phyloP scores from a whole-genome alignment of 1,140 invertebrate species.

The Aradophagus sp. region DNA sequence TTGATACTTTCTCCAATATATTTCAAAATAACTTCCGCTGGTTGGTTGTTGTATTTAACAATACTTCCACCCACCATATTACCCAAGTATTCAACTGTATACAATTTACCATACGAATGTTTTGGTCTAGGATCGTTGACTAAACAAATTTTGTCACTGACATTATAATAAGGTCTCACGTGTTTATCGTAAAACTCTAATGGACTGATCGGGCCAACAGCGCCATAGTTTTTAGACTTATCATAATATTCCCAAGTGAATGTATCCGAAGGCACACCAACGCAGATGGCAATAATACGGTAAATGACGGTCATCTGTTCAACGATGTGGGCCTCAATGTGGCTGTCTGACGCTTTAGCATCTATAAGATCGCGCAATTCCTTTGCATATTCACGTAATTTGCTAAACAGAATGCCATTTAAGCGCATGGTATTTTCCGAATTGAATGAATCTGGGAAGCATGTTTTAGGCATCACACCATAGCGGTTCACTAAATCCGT shows the following conservation, averaged over 20 bases:
- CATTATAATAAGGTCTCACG: constrained; percentile 86
- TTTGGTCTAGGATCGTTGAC: constrained; percentile 88
- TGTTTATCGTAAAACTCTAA: constrained; percentile 87
- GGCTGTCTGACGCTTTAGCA: constrained; percentile 75
- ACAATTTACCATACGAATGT: constrained; percentile 84
- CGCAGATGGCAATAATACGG: constrained; percentile 86
- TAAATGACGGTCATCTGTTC: constrained; percentile 86
- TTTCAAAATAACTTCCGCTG: constrained; percentile 84
- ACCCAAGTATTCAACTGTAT: constrained; percentile 91
- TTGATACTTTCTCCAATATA: constrained; percentile 85
- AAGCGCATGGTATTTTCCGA: constrained; percentile 83
- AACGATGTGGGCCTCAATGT: constrained; percentile 76
- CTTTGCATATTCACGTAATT: constrained; percentile 89
- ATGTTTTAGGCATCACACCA: constrained; percentile 90
- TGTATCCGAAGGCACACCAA: constrained; percentile 86
- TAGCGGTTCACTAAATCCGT: constrained; percentile 90
- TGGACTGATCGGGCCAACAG: constrained; percentile 84
- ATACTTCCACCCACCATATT: constrained; percentile 86
- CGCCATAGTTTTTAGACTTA: constrained; percentile 86
- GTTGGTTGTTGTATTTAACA: constrained; percentile 92
- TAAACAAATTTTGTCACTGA: constrained; percentile 90
- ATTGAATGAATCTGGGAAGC: constrained; percentile 88
- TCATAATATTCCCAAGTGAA: constrained; percentile 93
- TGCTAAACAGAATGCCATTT: constrained; percentile 86
- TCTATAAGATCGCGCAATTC: constrained; percentile 79